phyloP scores from a whole-genome alignment of 2,797 vertebrate species.

The Microcaecilia unicolor region DNA sequence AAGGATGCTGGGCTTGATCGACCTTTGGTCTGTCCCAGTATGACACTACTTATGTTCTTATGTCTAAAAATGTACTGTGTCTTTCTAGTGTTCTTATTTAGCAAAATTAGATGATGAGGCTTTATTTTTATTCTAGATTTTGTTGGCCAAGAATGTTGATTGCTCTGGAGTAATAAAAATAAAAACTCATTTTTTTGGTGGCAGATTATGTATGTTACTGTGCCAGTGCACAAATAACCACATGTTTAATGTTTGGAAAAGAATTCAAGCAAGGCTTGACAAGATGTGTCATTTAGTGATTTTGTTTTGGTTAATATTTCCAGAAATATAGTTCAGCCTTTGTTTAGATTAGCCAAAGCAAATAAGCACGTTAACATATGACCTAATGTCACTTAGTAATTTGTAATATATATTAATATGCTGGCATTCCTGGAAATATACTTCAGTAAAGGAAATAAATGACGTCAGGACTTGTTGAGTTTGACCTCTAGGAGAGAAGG shows the following conservation, averaged over 20 bases:
- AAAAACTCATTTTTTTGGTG: no score
- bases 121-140: no score
- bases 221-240: not conserved
- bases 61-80: no score
- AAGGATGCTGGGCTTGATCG: no score
- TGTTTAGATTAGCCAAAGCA: conserved; percentile 57
- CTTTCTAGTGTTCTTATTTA: no score
- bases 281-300: not conserved
- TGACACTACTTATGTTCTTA: no score
- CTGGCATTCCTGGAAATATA: conserved; percentile 48
- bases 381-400: conserved; percentile 53
- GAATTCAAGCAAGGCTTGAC: conserved; percentile 33
- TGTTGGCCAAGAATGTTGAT: no score
- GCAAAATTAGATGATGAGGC: no score
- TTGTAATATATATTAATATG: not conserved
- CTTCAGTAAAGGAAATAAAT: conserved; percentile 59
- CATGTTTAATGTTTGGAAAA: no score
- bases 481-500: conserved; percentile 31
- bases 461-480: conserved; percentile 57
- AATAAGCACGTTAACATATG: conserved; percentile 55
- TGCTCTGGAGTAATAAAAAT: no score
- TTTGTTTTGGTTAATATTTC: conserved; percentile 49
- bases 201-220: not conserved
- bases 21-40: no score
- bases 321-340: conserved; percentile 38